These are phyloP conservation scores for Nephrotoma guestfalica DNA, from an alignment of 2,888 invertebrate genomes.

Conservation along the genomic window DNA sequence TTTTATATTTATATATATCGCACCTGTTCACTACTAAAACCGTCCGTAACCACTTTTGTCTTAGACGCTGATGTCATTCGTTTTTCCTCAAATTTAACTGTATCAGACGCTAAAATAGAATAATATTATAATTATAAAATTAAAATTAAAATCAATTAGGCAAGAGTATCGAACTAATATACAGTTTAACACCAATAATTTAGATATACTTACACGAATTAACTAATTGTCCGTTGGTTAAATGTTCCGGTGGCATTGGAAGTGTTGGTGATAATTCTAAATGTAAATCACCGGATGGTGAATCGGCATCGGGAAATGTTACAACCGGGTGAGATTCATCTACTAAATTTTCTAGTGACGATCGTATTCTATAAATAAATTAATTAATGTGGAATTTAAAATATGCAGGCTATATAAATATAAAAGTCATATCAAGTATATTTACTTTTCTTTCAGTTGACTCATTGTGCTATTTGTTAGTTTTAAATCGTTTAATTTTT, in stretches of 20 bases:
- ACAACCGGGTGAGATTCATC: conserved; percentile 55
- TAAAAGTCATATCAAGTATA: background rate
- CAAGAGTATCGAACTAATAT: background rate
- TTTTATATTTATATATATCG: background rate
- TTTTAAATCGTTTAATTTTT: conserved; percentile 13
- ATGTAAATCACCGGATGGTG: conserved; percentile 38
- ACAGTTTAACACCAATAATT: conserved; percentile 21
- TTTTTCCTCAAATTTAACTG: conserved; percentile 71
- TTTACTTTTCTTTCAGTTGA: conserved; percentile 14
- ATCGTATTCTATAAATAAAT: conserved; percentile 41
- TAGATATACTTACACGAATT: conserved; percentile 7
- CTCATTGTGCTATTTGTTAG: conserved; percentile 14
- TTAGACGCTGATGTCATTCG: conserved; percentile 62
- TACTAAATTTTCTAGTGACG: conserved; percentile 65
- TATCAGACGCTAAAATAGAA: conserved; percentile 33
- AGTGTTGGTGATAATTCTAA: conserved; percentile 28
- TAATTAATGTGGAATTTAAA: background rate
- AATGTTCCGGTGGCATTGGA: conserved; percentile 25
- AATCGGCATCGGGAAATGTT: conserved; percentile 68
- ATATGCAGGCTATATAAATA: background rate
- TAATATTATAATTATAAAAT: background rate
- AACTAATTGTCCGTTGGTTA: conserved; percentile 31
- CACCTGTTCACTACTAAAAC: conserved; percentile 64
- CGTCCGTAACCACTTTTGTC: conserved; percentile 67
- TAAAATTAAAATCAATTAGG: conserved; percentile 16